Conservation (phyloP, 2,797 vertebrate species). For the Amazona finschi region DNA sequence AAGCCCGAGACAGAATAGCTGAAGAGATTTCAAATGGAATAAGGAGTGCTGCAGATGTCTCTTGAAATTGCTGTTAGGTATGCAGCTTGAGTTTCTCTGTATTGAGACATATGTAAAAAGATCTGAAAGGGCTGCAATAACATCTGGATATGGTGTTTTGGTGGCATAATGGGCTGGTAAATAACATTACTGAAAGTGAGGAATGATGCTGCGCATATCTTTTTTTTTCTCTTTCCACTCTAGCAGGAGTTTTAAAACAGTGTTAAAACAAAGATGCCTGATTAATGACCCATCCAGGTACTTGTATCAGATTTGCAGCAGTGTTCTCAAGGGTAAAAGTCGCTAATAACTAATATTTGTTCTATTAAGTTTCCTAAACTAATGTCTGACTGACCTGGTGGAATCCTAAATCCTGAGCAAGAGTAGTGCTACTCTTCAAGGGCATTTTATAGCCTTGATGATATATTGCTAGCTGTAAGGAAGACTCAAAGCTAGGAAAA, state of each 20-base stretch:
- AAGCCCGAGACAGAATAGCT: not conserved
- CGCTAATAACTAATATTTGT: constrained; percentile 22
- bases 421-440: not conserved
- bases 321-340: not conserved
- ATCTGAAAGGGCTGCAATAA: not conserved
- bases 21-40: not conserved
- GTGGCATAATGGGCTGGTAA: not conserved
- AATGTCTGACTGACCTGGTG: not conserved
- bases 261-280: not conserved
- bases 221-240: not conserved
- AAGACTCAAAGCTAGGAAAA: not conserved
- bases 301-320: not conserved
- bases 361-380: constrained; percentile 1
- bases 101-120: not conserved
- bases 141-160: constrained; percentile 44
- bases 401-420: not conserved
- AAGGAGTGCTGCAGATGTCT: not conserved
- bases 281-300: not conserved
- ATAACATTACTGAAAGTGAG: not conserved
- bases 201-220: not conserved
- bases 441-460: not conserved
- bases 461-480: not conserved
- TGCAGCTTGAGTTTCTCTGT: not conserved
- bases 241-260: not conserved
- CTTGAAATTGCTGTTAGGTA: constrained; percentile 5